These are phyloP conservation scores for Dasypus novemcinctus DNA, from an alignment of 2,113 vertebrate species.

Conservation along the genomic window DNA sequence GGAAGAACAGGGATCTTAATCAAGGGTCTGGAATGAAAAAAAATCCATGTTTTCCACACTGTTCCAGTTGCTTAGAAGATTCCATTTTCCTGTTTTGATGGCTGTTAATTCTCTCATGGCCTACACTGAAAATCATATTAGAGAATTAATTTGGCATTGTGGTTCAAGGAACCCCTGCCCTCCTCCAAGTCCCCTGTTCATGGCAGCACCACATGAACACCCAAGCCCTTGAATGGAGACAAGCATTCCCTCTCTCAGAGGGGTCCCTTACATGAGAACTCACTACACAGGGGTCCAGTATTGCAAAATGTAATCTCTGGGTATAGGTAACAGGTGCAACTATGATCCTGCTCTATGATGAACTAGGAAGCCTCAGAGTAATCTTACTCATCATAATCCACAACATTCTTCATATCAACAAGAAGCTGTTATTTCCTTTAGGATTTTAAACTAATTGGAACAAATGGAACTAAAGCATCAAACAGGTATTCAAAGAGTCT, in stretches of 20 bases:
- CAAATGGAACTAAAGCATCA: slow-evolving; percentile 35
- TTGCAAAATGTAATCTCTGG: not conserved
- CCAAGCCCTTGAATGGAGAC: slow-evolving; percentile 1
- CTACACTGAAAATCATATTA: slow-evolving; percentile 23
- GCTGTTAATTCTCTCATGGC: not conserved
- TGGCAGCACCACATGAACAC: not conserved
- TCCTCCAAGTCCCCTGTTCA: not conserved
- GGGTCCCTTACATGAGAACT: not conserved
- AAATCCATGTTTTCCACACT: not conserved
- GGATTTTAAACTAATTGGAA: slow-evolving; percentile 12
- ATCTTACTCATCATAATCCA: not conserved
- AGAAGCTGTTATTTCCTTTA: slow-evolving; percentile 30
- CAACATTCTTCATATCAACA: slow-evolving; percentile 36
- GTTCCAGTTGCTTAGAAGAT: not conserved
- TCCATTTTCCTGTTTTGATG: not conserved
- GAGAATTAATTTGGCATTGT: not conserved
- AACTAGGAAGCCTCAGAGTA: slow-evolving; percentile 12
- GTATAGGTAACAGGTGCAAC: not conserved
- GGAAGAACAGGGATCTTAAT: not conserved
- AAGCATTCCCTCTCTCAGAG: not conserved
- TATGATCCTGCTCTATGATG: not conserved
- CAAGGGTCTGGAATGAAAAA: not conserved
- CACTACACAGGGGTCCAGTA: not conserved
- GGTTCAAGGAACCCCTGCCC: not conserved
- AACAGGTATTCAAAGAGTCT: not conserved